phyloP scores from a whole-genome alignment of 2,888 invertebrate genomes.

The Empis stercorea region DNA sequence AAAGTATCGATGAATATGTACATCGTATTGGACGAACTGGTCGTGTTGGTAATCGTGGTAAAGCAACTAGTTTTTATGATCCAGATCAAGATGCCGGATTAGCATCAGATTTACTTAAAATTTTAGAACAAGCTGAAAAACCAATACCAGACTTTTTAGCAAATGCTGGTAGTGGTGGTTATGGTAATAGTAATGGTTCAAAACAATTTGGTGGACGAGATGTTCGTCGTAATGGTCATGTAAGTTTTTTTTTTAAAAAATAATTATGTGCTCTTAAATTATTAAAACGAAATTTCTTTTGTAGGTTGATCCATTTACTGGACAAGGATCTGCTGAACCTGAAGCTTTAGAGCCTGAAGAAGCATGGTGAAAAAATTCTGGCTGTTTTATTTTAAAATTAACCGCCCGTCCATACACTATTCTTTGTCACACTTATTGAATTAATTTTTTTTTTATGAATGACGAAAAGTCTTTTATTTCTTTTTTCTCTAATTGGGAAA shows the following conservation, averaged over 20 bases:
- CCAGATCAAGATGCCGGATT: conserved; percentile 45
- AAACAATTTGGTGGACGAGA: conserved; percentile 60
- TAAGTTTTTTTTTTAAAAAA: too few relatives aligned
- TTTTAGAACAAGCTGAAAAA: conserved; percentile 67
- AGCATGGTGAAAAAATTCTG: conserved; percentile 9
- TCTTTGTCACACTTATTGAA: too few relatives aligned
- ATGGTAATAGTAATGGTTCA: conserved; percentile 27
- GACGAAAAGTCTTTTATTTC: too few relatives aligned
- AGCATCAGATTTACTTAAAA: conserved; percentile 52
- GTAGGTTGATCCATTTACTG: conserved; percentile 1
- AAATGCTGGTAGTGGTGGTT: conserved; percentile 36
- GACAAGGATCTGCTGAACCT: conserved; percentile 4
- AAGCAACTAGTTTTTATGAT: conserved; percentile 77
- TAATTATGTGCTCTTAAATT: too few relatives aligned
- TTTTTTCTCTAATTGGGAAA: too few relatives aligned
- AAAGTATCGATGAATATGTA: conserved; percentile 83
- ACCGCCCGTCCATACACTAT: too few relatives aligned
- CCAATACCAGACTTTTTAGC: conserved; percentile 63
- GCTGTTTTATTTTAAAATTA: not conserved
- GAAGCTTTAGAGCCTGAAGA: conserved; percentile 10
- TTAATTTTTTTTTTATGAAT: too few relatives aligned
- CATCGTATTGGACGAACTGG: conserved; percentile 93
- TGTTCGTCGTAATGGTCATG: conserved; percentile 34
- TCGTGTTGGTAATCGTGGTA: conserved; percentile 80
- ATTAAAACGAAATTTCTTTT: too few relatives aligned